A percentile compares a stretch with the other conserved stretches of the same genome.
Conservation (phyloP, 2,113 vertebrate species). For the Cyprinus carpio region DNA sequence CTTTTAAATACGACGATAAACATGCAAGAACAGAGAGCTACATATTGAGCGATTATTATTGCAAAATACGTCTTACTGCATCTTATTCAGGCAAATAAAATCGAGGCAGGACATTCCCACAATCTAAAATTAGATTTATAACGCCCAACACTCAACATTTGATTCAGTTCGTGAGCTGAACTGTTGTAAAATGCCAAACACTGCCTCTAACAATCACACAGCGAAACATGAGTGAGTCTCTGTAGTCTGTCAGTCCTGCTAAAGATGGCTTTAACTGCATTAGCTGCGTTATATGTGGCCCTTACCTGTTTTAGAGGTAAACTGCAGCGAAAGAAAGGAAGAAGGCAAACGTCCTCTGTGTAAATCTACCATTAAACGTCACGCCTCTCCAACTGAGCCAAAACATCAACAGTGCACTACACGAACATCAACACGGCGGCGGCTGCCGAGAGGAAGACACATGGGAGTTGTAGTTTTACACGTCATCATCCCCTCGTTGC, state of each 20-base stretch:
- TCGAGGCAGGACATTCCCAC: background rate
- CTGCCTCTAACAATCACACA: background rate
- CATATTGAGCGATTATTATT: background rate
- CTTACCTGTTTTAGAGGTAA: conserved; percentile 9
- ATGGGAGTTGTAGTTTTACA: conserved; percentile 39
- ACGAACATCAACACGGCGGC: background rate
- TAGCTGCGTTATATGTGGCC: background rate
- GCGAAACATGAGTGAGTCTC: background rate
- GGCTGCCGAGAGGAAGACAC: background rate
- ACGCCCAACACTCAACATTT: background rate
- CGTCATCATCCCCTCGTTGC: too few species aligned
- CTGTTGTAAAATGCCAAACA: background rate
- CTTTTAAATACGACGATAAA: background rate
- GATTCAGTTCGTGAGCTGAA: too few species aligned
- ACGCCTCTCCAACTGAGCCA: conserved; percentile 9
- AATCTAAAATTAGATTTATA: background rate
- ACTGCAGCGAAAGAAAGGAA: background rate
- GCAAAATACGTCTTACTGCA: background rate
- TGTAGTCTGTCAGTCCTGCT: background rate
- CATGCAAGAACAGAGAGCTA: background rate
- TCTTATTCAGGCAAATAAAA: background rate
- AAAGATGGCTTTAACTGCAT: background rate
- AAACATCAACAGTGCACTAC: conserved; percentile 41
- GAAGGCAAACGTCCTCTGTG: conserved; percentile 2
- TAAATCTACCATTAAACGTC: background rate